Percentiles rank a stretch among this genome's conserved stretches.
These are phyloP conservation scores for Eueides isabella DNA, from an alignment of 1,140 invertebrate species.

Conservation along the genomic window DNA sequence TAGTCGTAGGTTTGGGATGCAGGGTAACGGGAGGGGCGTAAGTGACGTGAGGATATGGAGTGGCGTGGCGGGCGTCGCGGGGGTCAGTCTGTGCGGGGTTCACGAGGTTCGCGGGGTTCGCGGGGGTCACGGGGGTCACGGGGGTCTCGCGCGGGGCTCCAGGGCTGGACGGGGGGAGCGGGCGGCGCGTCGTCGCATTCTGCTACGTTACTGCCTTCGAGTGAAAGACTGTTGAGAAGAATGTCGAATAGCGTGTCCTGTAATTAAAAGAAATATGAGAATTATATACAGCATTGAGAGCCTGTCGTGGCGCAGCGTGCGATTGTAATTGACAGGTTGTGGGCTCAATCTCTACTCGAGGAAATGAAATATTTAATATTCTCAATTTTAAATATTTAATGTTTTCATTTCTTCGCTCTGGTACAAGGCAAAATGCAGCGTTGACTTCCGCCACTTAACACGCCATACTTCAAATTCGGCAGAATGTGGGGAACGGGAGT, in stretches of 20 bases:
- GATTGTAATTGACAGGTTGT: too few species aligned
- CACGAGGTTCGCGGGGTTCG: neutral
- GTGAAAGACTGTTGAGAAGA: slow-evolving; percentile 65
- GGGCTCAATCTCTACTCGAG: too few species aligned
- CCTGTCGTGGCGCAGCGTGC: too few species aligned
- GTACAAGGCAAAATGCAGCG: too few species aligned
- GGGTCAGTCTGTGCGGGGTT: slow-evolving; percentile 13
- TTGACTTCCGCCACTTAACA: too few species aligned
- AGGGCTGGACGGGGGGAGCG: slow-evolving; percentile 59
- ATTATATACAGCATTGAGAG: too few species aligned
- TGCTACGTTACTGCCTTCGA: slow-evolving; percentile 48
- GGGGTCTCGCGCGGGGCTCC: slow-evolving; percentile 49
- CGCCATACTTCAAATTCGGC: too few species aligned
- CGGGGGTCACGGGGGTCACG: slow-evolving; percentile 34
- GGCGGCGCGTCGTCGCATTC: slow-evolving; percentile 50
- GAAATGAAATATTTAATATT: too few species aligned
- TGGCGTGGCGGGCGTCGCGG: slow-evolving; percentile 1
- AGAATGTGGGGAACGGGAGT: too few species aligned
- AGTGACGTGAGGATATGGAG: neutral
- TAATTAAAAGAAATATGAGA: neutral
- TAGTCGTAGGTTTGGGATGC: slow-evolving; percentile 15
- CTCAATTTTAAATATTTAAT: too few species aligned
- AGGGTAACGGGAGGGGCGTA: neutral
- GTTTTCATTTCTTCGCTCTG: too few species aligned
- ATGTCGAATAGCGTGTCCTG: slow-evolving; percentile 75